A percentile compares a stretch with the other conserved stretches of the same genome.
phyloP scores from a whole-genome alignment of 2,113 vertebrate species.

The Stegostoma tigrinum region DNA sequence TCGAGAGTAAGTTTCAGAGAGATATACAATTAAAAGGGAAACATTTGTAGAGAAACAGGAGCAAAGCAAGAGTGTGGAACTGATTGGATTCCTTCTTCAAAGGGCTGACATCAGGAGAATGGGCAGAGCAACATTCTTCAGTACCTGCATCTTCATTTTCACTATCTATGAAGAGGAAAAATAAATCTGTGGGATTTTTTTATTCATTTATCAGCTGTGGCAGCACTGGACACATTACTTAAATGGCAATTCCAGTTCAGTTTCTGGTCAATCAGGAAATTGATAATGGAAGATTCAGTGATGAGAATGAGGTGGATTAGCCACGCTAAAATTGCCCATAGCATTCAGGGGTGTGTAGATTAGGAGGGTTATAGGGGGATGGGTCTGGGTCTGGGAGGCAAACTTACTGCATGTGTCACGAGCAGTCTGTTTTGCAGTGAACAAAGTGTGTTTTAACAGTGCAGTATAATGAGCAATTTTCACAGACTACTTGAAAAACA shows the following conservation, averaged over 20 bases:
- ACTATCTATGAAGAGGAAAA: neutral
- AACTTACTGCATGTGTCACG: neutral
- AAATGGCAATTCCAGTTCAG: no score
- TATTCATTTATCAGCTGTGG: no score
- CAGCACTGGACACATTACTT: no score
- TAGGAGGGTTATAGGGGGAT: no score
- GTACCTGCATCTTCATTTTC: neutral
- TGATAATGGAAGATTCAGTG: no score
- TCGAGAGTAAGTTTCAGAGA: neutral
- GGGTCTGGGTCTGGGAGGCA: neutral
- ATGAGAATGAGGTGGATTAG: no score
- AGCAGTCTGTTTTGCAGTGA: neutral
- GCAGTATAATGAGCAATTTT: neutral
- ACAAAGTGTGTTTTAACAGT: neutral
- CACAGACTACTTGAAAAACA: neutral
- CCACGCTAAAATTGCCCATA: no score
- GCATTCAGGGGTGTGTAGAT: no score
- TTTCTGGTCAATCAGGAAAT: no score
- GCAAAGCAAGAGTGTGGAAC: neutral
- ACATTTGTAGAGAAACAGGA: neutral
- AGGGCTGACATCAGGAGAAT: neutral
- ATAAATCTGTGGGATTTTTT: neutral
- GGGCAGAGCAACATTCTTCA: neutral
- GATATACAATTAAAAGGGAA: neutral
- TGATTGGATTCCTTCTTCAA: neutral